Conservation (phyloP, 2,888 invertebrate species). For the Drosophila maculinotata region DNA sequence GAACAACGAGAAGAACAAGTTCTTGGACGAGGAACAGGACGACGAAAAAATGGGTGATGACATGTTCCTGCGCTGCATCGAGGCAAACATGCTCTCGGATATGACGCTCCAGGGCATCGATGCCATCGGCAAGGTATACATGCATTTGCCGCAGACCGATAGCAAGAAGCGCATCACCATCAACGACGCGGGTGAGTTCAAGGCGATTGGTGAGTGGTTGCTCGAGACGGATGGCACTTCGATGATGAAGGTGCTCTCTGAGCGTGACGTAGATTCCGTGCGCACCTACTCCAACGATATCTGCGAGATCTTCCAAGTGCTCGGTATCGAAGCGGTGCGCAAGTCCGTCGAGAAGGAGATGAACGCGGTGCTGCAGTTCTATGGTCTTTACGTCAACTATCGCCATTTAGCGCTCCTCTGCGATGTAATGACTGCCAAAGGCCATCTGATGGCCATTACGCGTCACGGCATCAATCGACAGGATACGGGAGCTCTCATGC, state of each 20-base stretch:
- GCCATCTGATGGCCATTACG: constrained; percentile 99
- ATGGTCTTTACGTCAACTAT: constrained; percentile 99
- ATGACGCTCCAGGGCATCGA: constrained; percentile 99
- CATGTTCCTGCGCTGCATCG: constrained; percentile 99
- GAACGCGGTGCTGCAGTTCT: constrained; percentile 99
- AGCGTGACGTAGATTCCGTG: constrained; percentile 98
- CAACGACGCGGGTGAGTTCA: constrained; percentile 99
- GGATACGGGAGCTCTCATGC: constrained; percentile 99
- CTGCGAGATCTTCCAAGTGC: constrained; percentile 99
- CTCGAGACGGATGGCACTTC: constrained; percentile 99
- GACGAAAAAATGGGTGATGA: constrained; percentile 99
- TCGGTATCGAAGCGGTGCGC: constrained; percentile 99
- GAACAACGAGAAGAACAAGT: constrained; percentile 98
- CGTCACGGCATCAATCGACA: constrained; percentile 99
- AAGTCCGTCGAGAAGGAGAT: constrained; percentile 99
- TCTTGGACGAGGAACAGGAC: constrained; percentile 90
- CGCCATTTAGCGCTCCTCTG: constrained; percentile 99
- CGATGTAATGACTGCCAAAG: constrained; percentile 99
- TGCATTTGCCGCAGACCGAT: constrained; percentile 99
- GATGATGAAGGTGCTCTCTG: constrained; percentile 98
- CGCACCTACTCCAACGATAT: constrained; percentile 99
- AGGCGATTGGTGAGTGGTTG: constrained; percentile 99
- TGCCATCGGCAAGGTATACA: constrained; percentile 98
- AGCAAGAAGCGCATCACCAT: constrained; percentile 98
- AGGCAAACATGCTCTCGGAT: constrained; percentile 99